Evolutionary conservation across 2,888 invertebrate genomes (phyloP).

Genomic region (Melanotus villosus): DNA sequence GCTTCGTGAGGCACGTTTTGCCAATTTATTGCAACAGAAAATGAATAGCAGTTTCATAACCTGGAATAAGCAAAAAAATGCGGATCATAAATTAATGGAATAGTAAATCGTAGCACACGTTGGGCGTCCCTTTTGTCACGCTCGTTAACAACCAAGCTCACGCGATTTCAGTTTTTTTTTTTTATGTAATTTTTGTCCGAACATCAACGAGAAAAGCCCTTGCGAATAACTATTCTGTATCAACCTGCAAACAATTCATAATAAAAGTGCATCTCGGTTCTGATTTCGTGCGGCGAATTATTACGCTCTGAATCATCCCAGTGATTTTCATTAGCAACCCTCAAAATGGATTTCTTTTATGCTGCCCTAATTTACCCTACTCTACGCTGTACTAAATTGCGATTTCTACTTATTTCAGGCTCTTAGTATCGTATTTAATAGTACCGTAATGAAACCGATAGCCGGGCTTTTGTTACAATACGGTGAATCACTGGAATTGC

Average conservation of each 20-base stretch:
- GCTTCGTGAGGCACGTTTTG: conserved; percentile 10
- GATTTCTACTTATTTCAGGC: conserved; percentile 37
- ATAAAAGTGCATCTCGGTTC: neutral
- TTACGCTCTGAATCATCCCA: conserved; percentile 45
- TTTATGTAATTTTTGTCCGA: neutral
- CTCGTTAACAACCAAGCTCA: neutral
- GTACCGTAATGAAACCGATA: conserved; percentile 34
- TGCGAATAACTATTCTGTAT: neutral
- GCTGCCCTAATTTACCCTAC: conserved; percentile 42
- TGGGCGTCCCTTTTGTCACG: neutral
- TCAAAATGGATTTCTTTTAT: conserved; percentile 46
- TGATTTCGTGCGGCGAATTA: conserved; percentile 29
- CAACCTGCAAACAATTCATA: neutral
- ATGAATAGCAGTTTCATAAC: conserved; percentile 9
- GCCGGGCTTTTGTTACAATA: conserved; percentile 9
- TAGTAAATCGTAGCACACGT: conserved; percentile 4
- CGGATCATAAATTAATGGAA: neutral
- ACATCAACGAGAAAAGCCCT: neutral
- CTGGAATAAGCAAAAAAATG: neutral
- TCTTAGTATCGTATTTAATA: conserved; percentile 35
- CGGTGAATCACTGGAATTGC: conserved; percentile 31
- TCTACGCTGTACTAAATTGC: conserved; percentile 32
- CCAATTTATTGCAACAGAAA: conserved; percentile 15
- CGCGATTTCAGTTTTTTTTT: conserved; percentile 5
- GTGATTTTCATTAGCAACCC: conserved; percentile 47